phyloP scores from a whole-genome alignment of 2,797 vertebrate species.

The Ispidina picta region DNA sequence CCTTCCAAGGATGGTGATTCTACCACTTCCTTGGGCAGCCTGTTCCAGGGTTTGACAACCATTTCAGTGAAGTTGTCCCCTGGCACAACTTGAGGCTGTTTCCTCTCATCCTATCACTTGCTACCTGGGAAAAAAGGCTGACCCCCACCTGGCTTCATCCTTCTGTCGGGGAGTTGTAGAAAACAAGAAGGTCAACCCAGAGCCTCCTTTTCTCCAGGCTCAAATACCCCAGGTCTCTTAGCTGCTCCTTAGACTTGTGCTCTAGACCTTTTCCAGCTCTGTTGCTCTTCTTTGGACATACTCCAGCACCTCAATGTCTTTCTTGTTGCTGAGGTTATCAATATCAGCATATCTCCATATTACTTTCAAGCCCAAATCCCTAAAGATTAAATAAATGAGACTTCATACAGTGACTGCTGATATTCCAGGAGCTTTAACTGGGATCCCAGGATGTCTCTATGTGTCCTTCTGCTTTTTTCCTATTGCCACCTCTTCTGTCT shows the following conservation, averaged over 20 bases:
- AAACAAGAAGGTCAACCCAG: rapidly evolving
- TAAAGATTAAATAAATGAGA: not conserved
- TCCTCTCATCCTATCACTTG: not conserved
- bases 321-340: not conserved
- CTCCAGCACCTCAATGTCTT: not conserved
- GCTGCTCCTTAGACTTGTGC: not conserved
- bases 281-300: not conserved
- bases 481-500: not conserved
- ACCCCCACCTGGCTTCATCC: rapidly evolving
- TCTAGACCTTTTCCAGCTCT: not conserved
- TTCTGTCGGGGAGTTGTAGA: not conserved
- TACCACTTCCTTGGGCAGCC: not conserved
- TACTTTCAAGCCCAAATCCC: not conserved
- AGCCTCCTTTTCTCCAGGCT: not conserved
- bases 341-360: too few species aligned
- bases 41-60: not conserved
- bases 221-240: not conserved
- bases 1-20: not conserved
- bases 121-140: rapidly evolving
- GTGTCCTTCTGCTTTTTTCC: not conserved
- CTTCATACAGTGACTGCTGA: not conserved
- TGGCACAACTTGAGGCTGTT: not conserved
- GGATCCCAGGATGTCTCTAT: not conserved
- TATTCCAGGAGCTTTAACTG: not conserved
- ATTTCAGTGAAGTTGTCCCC: not conserved